Percentiles rank a stretch among this genome's conserved stretches.
Conservation (phyloP, 2,797 vertebrate genomes). For the Eulemur mongoz region DNA sequence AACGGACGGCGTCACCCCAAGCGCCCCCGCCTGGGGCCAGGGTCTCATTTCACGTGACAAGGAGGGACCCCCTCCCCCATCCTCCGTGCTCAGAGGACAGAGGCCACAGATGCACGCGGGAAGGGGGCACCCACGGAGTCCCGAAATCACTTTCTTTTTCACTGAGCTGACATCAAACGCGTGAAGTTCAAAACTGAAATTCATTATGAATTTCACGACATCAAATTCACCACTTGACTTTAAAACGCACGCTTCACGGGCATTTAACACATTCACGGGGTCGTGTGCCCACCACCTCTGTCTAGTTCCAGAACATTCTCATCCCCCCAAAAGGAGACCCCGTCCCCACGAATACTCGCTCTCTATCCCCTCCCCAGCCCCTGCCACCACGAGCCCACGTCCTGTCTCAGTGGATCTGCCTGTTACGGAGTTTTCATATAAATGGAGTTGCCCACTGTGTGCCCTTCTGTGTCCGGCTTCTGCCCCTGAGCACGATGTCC, state of each 20-base stretch:
- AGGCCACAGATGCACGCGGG: fast-evolving
- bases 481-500: background rate
- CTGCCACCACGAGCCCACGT: no score
- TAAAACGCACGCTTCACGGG: no score
- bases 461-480: no score
- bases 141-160: fast-evolving
- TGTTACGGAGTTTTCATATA: fast-evolving
- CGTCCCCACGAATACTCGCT: no score
- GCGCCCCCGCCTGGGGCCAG: fast-evolving
- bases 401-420: no score
- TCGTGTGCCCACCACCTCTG: no score
- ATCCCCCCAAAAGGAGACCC: no score
- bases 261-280: no score
- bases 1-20: fast-evolving
- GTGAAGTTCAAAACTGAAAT: background rate
- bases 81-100: background rate
- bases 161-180: background rate
- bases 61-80: background rate
- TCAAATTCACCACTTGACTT: background rate
- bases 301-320: no score
- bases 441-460: no score
- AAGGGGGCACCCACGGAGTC: no score
- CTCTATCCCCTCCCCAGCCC: no score
- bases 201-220: fast-evolving
- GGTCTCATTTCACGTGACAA: fast-evolving